Evolutionary conservation across 2,113 vertebrate genomes (phyloP).

Genomic region (Neopipo cinnamomea): DNA sequence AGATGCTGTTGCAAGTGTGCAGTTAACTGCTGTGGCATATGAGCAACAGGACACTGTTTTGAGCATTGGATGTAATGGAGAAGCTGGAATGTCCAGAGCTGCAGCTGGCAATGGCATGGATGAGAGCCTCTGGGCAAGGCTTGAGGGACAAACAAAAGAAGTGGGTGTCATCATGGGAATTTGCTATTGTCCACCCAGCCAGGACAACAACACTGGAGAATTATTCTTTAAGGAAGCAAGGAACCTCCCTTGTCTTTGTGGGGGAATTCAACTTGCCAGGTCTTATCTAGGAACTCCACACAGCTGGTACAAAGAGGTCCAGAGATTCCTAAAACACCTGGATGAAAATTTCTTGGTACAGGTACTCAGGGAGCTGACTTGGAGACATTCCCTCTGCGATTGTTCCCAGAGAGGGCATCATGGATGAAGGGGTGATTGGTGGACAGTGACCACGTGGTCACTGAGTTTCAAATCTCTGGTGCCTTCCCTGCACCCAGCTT

Average conservation of each 20-base stretch:
- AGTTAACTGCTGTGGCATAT: neutral
- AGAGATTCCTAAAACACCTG: neutral
- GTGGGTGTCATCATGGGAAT: fast-evolving
- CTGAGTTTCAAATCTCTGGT: neutral
- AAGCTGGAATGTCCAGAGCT: neutral
- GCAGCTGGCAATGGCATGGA: too few species aligned
- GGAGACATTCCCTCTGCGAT: neutral
- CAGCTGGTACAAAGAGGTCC: neutral
- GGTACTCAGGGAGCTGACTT: neutral
- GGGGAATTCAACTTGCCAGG: neutral
- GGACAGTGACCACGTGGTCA: fast-evolving
- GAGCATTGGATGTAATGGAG: fast-evolving
- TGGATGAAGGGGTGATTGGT: neutral
- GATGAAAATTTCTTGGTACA: neutral
- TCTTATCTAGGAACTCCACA: neutral
- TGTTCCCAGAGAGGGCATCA: neutral
- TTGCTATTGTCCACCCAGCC: neutral
- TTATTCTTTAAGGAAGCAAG: neutral
- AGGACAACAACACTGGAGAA: neutral
- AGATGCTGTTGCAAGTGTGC: neutral
- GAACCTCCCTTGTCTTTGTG: neutral
- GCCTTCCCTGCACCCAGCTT: neutral
- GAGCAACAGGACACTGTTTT: neutral
- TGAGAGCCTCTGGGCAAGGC: neutral
- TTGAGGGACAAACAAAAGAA: neutral